A percentile compares a stretch with the other conserved stretches of the same genome.
Conservation (phyloP, 2,888 invertebrate species). For the Machimus rusticus region DNA sequence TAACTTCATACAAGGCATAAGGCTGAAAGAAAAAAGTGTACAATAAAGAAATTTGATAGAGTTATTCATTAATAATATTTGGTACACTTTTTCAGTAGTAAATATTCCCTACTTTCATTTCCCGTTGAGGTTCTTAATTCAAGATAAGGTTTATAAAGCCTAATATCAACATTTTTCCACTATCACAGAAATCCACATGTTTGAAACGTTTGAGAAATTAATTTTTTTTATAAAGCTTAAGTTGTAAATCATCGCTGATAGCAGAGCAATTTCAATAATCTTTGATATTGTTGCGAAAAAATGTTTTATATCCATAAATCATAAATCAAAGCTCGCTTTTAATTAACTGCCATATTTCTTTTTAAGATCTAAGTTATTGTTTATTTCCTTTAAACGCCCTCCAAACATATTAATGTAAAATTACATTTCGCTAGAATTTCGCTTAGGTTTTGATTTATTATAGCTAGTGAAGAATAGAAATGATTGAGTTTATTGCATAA, state of each 20-base stretch:
- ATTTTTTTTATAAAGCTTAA: not conserved
- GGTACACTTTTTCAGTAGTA: too few species aligned
- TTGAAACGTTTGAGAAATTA: not conserved
- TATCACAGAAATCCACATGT: not conserved
- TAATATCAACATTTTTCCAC: not conserved
- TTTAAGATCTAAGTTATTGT: not conserved
- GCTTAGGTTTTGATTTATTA: not conserved
- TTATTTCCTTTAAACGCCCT: not conserved
- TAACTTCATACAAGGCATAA: too few species aligned
- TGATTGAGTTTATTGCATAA: not conserved
- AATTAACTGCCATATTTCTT: not conserved
- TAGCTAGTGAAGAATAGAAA: not conserved
- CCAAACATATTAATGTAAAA: not conserved
- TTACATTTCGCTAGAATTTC: not conserved
- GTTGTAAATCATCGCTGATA: not conserved
- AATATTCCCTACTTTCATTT: not conserved
- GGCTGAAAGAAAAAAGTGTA: too few species aligned
- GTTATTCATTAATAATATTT: too few species aligned
- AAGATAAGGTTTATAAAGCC: not conserved
- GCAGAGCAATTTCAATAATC: not conserved
- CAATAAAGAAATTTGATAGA: too few species aligned
- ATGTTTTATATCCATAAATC: not conserved
- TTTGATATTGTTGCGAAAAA: not conserved
- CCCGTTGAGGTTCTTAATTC: not conserved
- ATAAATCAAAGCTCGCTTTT: not conserved